Evolutionary conservation across 2,113 vertebrate genomes (phyloP), one percentile per base, ranked within the genome.

Genomic region (Ascaphus truei): DNA sequence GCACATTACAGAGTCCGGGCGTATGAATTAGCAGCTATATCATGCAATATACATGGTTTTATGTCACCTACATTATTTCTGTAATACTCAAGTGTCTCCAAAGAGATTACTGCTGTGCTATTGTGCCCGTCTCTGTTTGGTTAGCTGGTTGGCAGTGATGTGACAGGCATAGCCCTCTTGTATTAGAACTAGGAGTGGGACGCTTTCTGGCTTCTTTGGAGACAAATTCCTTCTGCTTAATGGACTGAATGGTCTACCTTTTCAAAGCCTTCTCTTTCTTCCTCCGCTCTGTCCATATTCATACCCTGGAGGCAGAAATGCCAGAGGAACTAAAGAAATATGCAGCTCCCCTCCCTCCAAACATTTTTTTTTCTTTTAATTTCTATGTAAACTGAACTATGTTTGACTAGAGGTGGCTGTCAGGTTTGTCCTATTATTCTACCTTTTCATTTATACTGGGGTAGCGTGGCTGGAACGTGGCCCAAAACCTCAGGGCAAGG

Each of bases 391-490:
- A 73, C 31, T 71, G 65, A 71, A 65, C 60, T 55, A 71, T 71
- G 48, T 71, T 73, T 76, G 66, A 68, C 71, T 73, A 68, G 59
- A 52, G 62, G 55, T 68, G 51, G 74, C 77, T 80, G 72, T 80
- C 73, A 73, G 76, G 77, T 83, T 75, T 80, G 53, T 71, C 47
- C 52, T 69, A 60, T 69, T 60, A 69, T 61, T 11, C 57, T 61
- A 27, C 36, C 57, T 71, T 71, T 52, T 71, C 41, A 61, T 71
- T 66, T 64, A 33, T 84, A 75, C 74, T 75, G 73, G 39, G 63
- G 30, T 74, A 79, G 75, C 73, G 69, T 80, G 60, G 72, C 73
- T 79, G 73, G 61, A 73, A 79, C 76, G 62, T 72, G 74, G 78
- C 51, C 74, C 55, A 55, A 62, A 73, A 67, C 53, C 61, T 67